Evolutionary conservation across 23 tunicate species (phyloP).

Genomic region (Clavelina lepadiformis): DNA sequence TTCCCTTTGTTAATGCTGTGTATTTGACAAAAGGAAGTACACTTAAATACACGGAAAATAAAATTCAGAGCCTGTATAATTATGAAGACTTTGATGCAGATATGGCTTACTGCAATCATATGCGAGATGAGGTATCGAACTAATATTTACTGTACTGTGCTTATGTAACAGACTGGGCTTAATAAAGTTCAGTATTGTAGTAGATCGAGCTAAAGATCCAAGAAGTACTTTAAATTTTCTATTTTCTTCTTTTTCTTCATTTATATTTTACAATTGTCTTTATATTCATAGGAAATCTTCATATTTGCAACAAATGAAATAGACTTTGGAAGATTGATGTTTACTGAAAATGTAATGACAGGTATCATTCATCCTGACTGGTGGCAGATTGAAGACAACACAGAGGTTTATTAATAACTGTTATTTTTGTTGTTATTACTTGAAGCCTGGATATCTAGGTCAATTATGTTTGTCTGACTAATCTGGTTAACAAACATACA

Average conservation of each 20-base stretch:
- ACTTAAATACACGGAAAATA: slow-evolving; percentile 9
- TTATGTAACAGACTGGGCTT: no score
- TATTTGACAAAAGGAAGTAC: slow-evolving; percentile 51
- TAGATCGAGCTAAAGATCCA: no score
- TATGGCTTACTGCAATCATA: slow-evolving; percentile 76
- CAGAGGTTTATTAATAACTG: no score
- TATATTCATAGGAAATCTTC: slow-evolving; percentile 60
- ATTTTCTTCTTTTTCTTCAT: no score
- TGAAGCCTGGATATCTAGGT: no score
- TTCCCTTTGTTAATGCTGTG: slow-evolving; percentile 62
- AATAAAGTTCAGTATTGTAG: no score
- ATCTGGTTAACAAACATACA: no score
- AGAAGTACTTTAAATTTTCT: no score
- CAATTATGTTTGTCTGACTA: no score
- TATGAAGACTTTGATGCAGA: slow-evolving; percentile 64
- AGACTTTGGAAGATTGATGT: slow-evolving; percentile 52
- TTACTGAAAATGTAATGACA: slow-evolving; percentile 16
- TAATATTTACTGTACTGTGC: neutral
- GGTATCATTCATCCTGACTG: slow-evolving; percentile 57
- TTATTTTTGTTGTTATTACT: no score
- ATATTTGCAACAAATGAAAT: slow-evolving; percentile 71
- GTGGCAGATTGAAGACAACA: slow-evolving; percentile 81
- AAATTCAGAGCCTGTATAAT: slow-evolving; percentile 23
- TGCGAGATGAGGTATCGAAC: slow-evolving; percentile 64
- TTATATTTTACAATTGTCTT: no score